Conservation (phyloP, 2,113 vertebrate species). For the Piliocolobus tephrosceles region DNA sequence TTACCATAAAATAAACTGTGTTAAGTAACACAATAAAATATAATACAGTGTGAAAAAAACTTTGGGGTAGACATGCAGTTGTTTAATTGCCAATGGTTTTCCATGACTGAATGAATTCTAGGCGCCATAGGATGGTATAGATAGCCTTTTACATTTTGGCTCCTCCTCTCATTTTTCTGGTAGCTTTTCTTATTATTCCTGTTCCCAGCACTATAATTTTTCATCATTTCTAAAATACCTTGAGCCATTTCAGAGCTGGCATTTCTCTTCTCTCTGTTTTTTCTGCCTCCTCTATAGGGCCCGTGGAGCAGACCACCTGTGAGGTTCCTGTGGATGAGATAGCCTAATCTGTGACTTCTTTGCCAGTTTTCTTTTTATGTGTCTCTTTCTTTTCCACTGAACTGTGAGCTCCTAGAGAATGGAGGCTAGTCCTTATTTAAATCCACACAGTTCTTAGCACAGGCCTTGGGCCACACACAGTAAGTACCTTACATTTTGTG, state of each 20-base stretch:
- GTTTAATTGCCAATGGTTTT: background rate
- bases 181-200: background rate
- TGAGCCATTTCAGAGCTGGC: background rate
- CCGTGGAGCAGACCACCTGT: background rate
- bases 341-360: background rate
- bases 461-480: background rate
- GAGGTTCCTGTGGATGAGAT: background rate
- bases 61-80: background rate
- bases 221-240: background rate
- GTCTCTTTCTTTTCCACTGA: background rate
- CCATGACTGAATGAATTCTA: background rate
- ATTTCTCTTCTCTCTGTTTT: slow-evolving; percentile 1
- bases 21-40: background rate
- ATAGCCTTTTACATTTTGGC: background rate
- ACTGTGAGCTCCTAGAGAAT: background rate
- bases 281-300: background rate
- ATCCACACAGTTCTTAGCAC: background rate
- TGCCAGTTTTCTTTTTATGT: background rate
- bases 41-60: background rate
- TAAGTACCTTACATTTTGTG: background rate
- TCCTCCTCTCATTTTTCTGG: background rate
- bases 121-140: too few relatives aligned
- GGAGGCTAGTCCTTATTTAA: background rate
- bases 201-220: background rate
- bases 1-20: background rate